These are phyloP conservation scores for Oscheius sp. DNA, from an alignment of 1,140 invertebrate species.

Conservation along the genomic window DNA sequence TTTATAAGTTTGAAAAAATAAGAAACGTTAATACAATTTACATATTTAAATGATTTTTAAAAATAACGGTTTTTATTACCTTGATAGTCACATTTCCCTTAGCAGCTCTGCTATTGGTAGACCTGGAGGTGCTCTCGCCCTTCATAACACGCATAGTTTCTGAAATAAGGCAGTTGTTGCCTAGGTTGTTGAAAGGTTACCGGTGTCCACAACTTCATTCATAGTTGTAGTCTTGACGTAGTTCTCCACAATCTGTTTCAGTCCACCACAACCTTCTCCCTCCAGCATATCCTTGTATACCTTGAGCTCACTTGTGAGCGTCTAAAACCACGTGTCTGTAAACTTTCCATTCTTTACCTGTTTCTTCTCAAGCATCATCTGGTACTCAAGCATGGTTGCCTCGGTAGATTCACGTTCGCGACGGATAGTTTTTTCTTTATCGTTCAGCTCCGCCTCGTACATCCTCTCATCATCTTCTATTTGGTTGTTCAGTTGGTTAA, in stretches of 20 bases:
- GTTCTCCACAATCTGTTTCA: conserved; percentile 57
- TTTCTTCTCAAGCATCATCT: conserved; percentile 64
- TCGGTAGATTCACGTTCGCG: conserved; percentile 62
- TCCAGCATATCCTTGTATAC: conserved; percentile 61
- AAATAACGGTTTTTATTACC: conserved; percentile 21
- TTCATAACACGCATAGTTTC: conserved; percentile 62
- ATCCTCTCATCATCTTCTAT: conserved; percentile 62
- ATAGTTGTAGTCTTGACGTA: conserved; percentile 55
- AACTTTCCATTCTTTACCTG: conserved; percentile 32
- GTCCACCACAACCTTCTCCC: conserved; percentile 51
- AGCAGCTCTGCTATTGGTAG: conserved; percentile 64
- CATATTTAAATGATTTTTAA: too few species aligned
- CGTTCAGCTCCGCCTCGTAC: conserved; percentile 58
- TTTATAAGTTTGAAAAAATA: not conserved
- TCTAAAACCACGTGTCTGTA: conserved; percentile 17
- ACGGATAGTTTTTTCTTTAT: conserved; percentile 59
- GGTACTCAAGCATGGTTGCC: conserved; percentile 62
- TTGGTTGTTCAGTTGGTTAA: conserved; percentile 63
- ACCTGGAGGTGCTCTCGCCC: conserved; percentile 65
- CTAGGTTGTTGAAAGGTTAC: conserved; percentile 1
- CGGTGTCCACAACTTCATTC: conserved; percentile 11
- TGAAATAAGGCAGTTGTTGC: conserved; percentile 35
- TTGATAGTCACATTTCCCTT: conserved; percentile 61
- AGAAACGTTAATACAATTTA: too few species aligned
- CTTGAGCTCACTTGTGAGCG: conserved; percentile 59